Base-by-base conservation (phyloP, 2,113 vertebrate genomes). In the Amphilophus citrinellus region DNA sequence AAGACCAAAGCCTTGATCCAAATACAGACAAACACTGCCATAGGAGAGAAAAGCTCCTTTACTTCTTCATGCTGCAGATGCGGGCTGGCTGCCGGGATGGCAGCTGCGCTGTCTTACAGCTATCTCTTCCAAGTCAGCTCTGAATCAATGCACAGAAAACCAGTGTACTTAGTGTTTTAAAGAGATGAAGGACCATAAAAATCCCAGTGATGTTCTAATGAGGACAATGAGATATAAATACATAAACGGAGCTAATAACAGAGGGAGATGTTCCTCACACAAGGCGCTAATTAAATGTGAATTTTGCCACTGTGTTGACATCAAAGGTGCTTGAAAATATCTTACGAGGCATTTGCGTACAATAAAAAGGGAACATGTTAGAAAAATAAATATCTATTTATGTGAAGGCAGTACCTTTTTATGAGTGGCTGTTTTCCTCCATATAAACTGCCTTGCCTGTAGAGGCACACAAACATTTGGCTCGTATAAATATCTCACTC, bases 401-500 rank as follows among this genome's bases (percentile, higher is more conserved):
- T 75, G 78, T 75, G 80, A 56, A 76, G 15, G 53, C 56, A n/a
- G 78, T 59, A 60, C 7, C 7, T 75, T 85, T 93, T 93, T 85
- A 87, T 18, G 76, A 82, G 79, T n/a, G 79, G 53, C 66, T 88
- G 61, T 91, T 91, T 88, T 59, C 61, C 83, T 65, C 20, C 73
- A 79, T 82, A 90, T 90, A 85, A 91, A 90, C 24, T 57, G 81
- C 76, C 39, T 14, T 0, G 71, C 76, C 79, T 83, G 75, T 66
- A 9, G 80, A 87, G 86, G 65, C 85, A 84, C 79, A 90, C 83
- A 91, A 82, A 91, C 90, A 91, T 88, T 91, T 89, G 87, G 82
- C 81, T 80, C 24, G 61, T 84, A 89, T 89, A 93, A 92, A 92
- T 91, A 83, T 90, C 89, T 91, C 79, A 83, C 88, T 90, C 56